Percentiles rank a stretch among this genome's conserved stretches.
Evolutionary conservation across 2,888 invertebrate genomes (phyloP).

Genomic region (Aspidapion aeneum): DNA sequence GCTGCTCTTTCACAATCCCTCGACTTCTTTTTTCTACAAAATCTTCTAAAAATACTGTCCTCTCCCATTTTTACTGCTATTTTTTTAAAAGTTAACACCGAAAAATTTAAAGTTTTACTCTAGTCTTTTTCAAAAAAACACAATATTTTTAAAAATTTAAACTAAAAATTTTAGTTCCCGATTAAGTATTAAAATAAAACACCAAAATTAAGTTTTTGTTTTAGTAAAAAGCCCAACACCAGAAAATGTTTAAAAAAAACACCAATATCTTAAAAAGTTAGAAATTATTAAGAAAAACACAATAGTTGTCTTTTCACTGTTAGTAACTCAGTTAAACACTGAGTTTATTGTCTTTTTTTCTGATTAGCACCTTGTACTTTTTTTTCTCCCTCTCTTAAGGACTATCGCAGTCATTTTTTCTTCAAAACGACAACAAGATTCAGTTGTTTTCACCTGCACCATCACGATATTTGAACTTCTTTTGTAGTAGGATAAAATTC

Average conservation of each 20-base stretch:
- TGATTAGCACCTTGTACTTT: neutral
- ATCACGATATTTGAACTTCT: neutral
- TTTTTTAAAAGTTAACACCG: neutral
- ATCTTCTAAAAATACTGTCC: slow-evolving; percentile 17
- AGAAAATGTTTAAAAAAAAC: neutral
- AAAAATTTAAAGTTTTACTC: neutral
- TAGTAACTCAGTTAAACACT: neutral
- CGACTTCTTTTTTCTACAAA: slow-evolving; percentile 15
- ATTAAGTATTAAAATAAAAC: neutral
- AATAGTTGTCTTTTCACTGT: neutral
- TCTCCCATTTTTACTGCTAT: slow-evolving; percentile 24
- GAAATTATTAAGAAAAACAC: neutral
- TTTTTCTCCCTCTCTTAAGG: neutral
- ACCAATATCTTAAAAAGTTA: neutral
- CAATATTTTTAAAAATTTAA: no score
- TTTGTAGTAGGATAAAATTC: neutral
- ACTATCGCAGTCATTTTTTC: neutral
- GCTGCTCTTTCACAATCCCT: slow-evolving; percentile 22
- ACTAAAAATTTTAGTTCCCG: neutral
- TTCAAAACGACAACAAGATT: neutral
- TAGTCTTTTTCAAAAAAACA: neutral
- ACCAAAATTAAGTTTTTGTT: neutral
- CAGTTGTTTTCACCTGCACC: neutral
- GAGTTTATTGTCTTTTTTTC: neutral
- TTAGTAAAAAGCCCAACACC: neutral